phyloP scores from a whole-genome alignment of 2,113 vertebrate species.

The Hippocampus mohnikei region DNA sequence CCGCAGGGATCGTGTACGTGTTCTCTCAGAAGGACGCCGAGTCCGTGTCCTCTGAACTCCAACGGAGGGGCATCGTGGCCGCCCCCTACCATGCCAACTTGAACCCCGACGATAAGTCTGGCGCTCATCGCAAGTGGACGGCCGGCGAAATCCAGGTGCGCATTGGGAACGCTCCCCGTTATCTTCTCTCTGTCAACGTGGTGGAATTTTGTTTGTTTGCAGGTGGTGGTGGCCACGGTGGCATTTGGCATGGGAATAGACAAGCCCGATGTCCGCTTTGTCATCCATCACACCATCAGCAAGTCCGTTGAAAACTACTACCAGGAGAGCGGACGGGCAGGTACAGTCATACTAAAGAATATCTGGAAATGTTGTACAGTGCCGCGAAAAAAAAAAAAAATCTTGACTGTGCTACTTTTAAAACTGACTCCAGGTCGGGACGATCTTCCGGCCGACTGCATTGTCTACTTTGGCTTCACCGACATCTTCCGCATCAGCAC shows the following conservation, averaged over 20 bases:
- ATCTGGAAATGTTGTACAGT: background rate
- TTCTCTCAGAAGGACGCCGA: slow-evolving; percentile 98
- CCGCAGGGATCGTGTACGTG: slow-evolving; percentile 92
- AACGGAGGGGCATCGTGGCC: slow-evolving; percentile 79
- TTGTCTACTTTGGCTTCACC: slow-evolving; percentile 88
- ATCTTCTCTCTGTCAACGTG: too few species aligned
- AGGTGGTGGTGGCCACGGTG: slow-evolving; percentile 96
- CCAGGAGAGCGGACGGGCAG: slow-evolving; percentile 96
- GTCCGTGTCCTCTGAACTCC: slow-evolving; percentile 79
- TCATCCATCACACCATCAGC: slow-evolving; percentile 96
- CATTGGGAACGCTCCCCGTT: background rate
- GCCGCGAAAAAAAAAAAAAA: too few species aligned
- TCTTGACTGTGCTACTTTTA: background rate
- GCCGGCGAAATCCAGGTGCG: slow-evolving; percentile 85
- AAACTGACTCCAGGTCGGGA: slow-evolving; percentile 80
- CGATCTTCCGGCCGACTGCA: slow-evolving; percentile 86
- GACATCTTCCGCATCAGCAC: slow-evolving; percentile 93
- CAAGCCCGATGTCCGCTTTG: slow-evolving; percentile 91
- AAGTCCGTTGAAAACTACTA: slow-evolving; percentile 99
- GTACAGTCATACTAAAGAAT: slow-evolving; percentile 56
- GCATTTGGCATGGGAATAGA: slow-evolving; percentile 99
- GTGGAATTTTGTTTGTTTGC: background rate
- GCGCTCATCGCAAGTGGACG: slow-evolving; percentile 86
- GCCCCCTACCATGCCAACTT: slow-evolving; percentile 89
- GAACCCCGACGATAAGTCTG: slow-evolving; percentile 81